Evolutionary conservation across 2,113 vertebrate genomes (phyloP).

Genomic region (Etheostoma cragini): DNA sequence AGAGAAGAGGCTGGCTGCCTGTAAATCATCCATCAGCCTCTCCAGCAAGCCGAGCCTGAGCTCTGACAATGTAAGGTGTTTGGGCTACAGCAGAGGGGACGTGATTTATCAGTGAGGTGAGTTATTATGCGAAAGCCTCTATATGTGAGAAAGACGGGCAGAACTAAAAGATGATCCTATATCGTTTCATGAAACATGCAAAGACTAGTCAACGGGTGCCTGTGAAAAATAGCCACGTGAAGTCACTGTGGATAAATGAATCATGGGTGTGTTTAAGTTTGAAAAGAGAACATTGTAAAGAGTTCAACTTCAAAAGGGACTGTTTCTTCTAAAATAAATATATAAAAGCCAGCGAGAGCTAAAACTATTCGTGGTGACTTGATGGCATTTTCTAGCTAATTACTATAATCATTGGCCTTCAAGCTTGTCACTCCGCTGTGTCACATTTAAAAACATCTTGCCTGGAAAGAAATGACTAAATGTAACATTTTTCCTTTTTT

Average conservation of each 20-base stretch:
- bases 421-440: constrained; percentile 52
- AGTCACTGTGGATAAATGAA: constrained; percentile 65
- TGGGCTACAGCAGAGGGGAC: constrained; percentile 67
- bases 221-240: constrained; percentile 59
- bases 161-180: constrained; percentile 69
- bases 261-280: constrained; percentile 26
- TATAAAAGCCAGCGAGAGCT: neutral
- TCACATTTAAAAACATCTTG: constrained; percentile 65
- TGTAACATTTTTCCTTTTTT: constrained; percentile 60
- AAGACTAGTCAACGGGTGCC: constrained; percentile 45
- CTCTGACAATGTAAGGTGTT: constrained; percentile 75
- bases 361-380: constrained; percentile 38
- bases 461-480: constrained; percentile 63
- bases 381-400: constrained; percentile 53
- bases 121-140: constrained; percentile 66
- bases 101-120: constrained; percentile 78
- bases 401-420: constrained; percentile 51
- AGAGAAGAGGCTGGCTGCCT: constrained; percentile 56
- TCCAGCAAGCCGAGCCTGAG: constrained; percentile 47
- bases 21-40: constrained; percentile 71
- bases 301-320: constrained; percentile 28
- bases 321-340: constrained; percentile 33
- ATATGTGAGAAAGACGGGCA: constrained; percentile 51
- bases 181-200: constrained; percentile 78
- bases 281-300: constrained; percentile 26